Evolutionary conservation across 2,888 invertebrate species (phyloP), one percentile per base, ranked within the genome.

Genomic region (Odontocolon sp.): DNA sequence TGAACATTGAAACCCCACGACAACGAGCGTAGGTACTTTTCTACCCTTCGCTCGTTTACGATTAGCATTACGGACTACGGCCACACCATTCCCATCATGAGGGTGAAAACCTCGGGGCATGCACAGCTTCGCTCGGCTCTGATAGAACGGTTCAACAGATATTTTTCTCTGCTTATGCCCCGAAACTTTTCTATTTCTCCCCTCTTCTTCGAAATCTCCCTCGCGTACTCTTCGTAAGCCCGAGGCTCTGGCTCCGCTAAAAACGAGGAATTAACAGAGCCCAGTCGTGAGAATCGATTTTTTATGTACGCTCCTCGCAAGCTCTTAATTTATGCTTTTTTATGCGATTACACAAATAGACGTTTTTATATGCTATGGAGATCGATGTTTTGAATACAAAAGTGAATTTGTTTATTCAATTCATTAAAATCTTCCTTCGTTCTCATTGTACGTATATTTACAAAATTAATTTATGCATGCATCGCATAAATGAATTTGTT

Each of bases 201-300:
- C 18, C 47, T 36, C 59, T 2, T 57, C 16, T 21, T 56, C 6
- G n/a, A 21, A 21, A 6, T 5, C 38, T 11, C 36, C 16, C 31
- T 31, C 5, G 33, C 33, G 36, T 72, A 56, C 28, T 28, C 36
- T 36, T 52, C 66, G 21, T 16, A 16, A 47, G 36, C 50, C 52
- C 28, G 57, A 23, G 36, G 68, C 66, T 50, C 21, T 31, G 28
- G 18, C 67, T 63, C 70, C 67, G 63, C 68, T 57, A 68, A 69
- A 79, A 81, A 77, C 80, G 70, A 85, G 80, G 79, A 84, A 84
- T 82, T 81, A 83, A 80, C 64, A 68, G 64, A 68, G 78, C 31
- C 11, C 11, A n/a, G 52, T 28, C 66, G 59, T 59, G 38, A 59
- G 69, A 77, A 79, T 68, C 82, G 83, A 82, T 78, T 73, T 78